These are phyloP conservation scores for Phenacoccus solenopsis DNA, from an alignment of 1,140 invertebrate genomes.

Conservation along the genomic window DNA sequence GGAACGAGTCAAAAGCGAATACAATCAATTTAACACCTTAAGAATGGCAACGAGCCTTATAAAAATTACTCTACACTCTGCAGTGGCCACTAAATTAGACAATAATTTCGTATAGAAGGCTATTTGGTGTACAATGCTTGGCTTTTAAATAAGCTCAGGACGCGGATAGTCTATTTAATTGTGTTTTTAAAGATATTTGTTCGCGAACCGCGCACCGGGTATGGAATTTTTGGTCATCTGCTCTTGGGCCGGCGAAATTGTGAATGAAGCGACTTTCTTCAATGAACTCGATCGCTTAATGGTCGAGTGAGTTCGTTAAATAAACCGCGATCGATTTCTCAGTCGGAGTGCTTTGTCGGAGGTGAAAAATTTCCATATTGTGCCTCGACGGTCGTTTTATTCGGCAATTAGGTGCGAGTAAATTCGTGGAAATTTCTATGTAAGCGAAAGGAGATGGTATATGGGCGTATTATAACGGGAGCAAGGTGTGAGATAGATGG, in stretches of 20 bases:
- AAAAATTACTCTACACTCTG: background rate
- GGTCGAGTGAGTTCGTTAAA: no score
- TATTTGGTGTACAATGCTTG: no score
- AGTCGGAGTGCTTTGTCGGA: no score
- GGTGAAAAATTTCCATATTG: no score
- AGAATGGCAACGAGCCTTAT: background rate
- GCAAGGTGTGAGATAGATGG: no score
- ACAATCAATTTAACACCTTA: conserved; percentile 3
- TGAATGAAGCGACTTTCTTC: background rate
- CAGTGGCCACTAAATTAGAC: conserved; percentile 1
- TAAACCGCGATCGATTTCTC: no score
- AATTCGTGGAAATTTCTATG: no score
- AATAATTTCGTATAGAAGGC: background rate
- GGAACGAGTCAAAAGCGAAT: background rate
- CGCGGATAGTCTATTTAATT: background rate
- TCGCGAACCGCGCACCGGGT: no score
- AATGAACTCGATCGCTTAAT: background rate
- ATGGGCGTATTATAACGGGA: no score
- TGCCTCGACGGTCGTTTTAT: no score
- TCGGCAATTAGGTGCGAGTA: no score
- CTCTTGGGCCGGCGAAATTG: background rate
- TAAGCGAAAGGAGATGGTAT: no score
- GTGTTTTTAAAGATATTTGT: background rate
- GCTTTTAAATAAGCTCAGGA: background rate
- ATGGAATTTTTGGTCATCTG: background rate